Conservation (phyloP, 2,888 invertebrate species). For the Melinopterus prodromus region DNA sequence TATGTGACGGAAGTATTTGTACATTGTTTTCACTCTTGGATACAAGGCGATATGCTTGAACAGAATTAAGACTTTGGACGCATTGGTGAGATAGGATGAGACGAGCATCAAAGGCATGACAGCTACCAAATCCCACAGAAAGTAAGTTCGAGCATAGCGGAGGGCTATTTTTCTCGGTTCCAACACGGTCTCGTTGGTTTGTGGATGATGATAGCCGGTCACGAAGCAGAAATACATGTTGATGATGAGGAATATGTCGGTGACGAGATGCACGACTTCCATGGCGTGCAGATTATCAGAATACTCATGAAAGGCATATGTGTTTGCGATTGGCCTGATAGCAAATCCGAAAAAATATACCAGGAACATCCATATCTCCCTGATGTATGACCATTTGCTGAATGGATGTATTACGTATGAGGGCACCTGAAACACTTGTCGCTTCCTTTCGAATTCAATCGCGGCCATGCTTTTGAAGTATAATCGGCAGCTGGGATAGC, state of each 20-base stretch:
- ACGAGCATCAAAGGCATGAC: conserved; percentile 34
- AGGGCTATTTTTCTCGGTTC: conserved; percentile 37
- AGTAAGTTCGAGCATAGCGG: conserved; percentile 40
- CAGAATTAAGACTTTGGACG: conserved; percentile 6
- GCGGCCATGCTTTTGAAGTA: conserved; percentile 54
- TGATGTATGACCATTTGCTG: conserved; percentile 44
- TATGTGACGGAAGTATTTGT: conserved; percentile 32
- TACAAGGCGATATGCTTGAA: conserved; percentile 28
- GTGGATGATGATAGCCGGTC: conserved; percentile 49
- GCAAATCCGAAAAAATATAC: conserved; percentile 38
- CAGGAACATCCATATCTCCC: conserved; percentile 38
- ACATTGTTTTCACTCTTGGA: conserved; percentile 31
- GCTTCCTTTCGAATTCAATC: conserved; percentile 53
- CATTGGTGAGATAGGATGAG: not conserved
- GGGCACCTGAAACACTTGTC: conserved; percentile 50
- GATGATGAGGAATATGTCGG: conserved; percentile 47
- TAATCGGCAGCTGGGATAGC: conserved; percentile 50
- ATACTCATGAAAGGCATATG: conserved; percentile 27
- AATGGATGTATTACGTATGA: conserved; percentile 58
- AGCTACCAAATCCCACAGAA: conserved; percentile 41
- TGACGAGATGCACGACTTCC: conserved; percentile 15
- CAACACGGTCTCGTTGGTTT: conserved; percentile 43
- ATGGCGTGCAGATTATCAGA: not conserved
- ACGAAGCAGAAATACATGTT: conserved; percentile 50
- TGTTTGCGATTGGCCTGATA: conserved; percentile 36